phyloP scores from a whole-genome alignment of 2,113 vertebrate genomes.

The Actenoides hombroni region DNA sequence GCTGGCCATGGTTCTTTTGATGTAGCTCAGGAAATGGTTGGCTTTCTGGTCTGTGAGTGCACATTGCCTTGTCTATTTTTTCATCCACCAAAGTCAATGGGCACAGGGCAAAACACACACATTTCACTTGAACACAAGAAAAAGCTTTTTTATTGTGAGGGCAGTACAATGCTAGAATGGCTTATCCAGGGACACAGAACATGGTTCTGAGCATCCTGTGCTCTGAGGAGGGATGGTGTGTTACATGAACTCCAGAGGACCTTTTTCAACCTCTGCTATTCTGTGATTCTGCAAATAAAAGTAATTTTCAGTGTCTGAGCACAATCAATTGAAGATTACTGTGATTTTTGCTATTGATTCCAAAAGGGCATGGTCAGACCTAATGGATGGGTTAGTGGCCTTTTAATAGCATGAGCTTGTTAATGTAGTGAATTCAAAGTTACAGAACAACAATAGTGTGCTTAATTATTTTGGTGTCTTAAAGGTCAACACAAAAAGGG shows the following conservation, averaged over 20 bases:
- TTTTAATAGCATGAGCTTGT: not conserved
- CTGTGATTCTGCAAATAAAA: not conserved
- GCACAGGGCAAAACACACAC: no score
- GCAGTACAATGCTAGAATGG: not conserved
- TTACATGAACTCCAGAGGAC: not conserved
- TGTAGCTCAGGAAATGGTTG: fast-evolving
- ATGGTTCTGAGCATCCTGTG: not conserved
- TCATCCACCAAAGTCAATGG: no score
- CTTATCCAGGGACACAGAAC: not conserved
- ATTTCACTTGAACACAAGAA: no score
- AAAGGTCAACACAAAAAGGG: constrained; percentile 30
- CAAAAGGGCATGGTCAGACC: not conserved
- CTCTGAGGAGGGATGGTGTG: not conserved
- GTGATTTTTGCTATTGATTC: not conserved
- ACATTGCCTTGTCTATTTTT: not conserved
- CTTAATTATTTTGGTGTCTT: constrained; percentile 20
- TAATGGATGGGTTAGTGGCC: not conserved
- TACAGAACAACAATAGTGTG: not conserved
- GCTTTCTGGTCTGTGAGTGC: not conserved
- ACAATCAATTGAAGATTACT: not conserved
- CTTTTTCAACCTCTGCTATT: not conserved
- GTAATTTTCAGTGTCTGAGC: not conserved
- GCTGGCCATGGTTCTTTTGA: fast-evolving
- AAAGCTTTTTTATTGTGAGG: not conserved
- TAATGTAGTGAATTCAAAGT: constrained; percentile 8